Percentiles rank a stretch among this genome's conserved stretches.
Evolutionary conservation across 2,113 vertebrate species (phyloP).

Genomic region (Heterotis niloticus): DNA sequence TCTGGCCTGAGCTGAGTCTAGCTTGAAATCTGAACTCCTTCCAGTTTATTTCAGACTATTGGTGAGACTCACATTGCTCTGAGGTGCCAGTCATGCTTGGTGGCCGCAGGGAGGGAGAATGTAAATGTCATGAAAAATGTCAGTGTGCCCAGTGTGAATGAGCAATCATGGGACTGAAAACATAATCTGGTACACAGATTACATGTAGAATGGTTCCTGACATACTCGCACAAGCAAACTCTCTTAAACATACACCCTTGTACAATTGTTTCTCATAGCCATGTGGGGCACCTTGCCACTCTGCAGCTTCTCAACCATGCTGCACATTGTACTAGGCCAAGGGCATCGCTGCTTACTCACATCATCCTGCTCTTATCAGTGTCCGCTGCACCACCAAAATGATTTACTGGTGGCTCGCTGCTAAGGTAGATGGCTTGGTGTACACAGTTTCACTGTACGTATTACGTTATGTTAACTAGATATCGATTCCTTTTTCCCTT

Average conservation of each 20-base stretch:
- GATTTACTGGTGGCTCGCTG: conserved; percentile 10
- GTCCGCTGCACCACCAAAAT: not conserved
- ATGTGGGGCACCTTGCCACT: not conserved
- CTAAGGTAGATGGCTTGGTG: not conserved
- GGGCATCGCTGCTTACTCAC: not conserved
- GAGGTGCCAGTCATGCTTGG: not conserved
- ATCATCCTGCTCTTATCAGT: no score
- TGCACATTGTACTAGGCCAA: conserved; percentile 10
- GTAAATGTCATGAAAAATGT: conserved; percentile 26
- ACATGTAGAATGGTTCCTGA: not conserved
- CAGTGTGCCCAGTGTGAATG: not conserved
- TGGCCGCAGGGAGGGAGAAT: not conserved
- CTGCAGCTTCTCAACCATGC: not conserved
- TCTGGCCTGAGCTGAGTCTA: not conserved
- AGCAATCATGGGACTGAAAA: not conserved
- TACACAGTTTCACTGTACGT: not conserved
- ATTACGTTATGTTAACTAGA: conserved; percentile 26
- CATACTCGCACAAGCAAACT: no score
- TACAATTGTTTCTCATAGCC: not conserved
- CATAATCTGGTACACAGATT: not conserved
- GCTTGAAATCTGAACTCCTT: not conserved
- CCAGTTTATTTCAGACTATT: not conserved
- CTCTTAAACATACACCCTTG: not conserved
- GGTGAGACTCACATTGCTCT: not conserved
- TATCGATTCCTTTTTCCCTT: conserved; percentile 20